These are phyloP conservation scores for Melipona bicolor DNA, from an alignment of 2,888 invertebrate species.

Conservation along the genomic window DNA sequence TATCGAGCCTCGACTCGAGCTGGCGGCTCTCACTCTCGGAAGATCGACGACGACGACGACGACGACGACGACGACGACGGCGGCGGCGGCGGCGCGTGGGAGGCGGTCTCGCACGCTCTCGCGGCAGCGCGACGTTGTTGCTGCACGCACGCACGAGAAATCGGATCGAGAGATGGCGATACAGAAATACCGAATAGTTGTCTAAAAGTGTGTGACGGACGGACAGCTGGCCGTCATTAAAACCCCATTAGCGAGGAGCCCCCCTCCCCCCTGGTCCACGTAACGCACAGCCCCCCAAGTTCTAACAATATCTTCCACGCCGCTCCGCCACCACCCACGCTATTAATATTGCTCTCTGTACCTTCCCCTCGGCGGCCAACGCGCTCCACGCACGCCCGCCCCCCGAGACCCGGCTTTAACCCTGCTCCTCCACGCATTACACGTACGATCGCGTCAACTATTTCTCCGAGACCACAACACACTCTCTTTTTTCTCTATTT, in stretches of 20 bases:
- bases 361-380: slow-evolving; percentile 57
- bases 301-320: slow-evolving; percentile 82
- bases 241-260: slow-evolving; percentile 80
- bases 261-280: slow-evolving; percentile 72
- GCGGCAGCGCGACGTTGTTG: slow-evolving; percentile 1
- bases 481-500: no score
- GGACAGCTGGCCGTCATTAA: slow-evolving; percentile 84
- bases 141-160: slow-evolving; percentile 36
- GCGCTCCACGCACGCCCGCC: slow-evolving; percentile 13
- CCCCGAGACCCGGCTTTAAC: no score
- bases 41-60: neutral
- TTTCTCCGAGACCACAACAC: no score
- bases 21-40: neutral
- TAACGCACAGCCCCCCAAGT: slow-evolving; percentile 75
- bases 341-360: slow-evolving; percentile 80
- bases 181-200: slow-evolving; percentile 79
- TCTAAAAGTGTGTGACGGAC: slow-evolving; percentile 82
- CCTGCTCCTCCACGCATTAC: neutral
- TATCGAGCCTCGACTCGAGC: slow-evolving; percentile 15
- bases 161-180: slow-evolving; percentile 75
- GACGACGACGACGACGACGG: no score
- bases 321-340: slow-evolving; percentile 80
- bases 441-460: no score
- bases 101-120: slow-evolving; percentile 20
- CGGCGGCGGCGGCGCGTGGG: slow-evolving; percentile 23